Percentiles rank a stretch among this genome's conserved stretches.
Evolutionary conservation across 2,888 invertebrate genomes (phyloP).

Genomic region (Mactromeris polynyma): DNA sequence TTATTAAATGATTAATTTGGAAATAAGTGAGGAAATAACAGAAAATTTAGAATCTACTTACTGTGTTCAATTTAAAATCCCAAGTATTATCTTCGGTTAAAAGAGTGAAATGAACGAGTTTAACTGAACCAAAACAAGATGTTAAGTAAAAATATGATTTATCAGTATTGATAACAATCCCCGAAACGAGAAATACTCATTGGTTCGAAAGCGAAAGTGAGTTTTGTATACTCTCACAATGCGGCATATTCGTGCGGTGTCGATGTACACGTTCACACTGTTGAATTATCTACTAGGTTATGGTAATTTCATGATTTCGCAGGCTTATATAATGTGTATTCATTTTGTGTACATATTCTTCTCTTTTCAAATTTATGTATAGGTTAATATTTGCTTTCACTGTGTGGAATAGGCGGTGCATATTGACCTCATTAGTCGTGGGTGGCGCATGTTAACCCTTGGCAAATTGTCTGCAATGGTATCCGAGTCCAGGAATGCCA

Average conservation of each 20-base stretch:
- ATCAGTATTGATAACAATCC: neutral
- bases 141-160: neutral
- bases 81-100: neutral
- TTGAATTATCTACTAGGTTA: slow-evolving; percentile 89
- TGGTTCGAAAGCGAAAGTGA: neutral
- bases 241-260: slow-evolving; percentile 16
- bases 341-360: no score
- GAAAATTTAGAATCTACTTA: neutral
- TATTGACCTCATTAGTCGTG: no score
- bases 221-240: slow-evolving; percentile 10
- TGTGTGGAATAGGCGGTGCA: no score
- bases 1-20: no score
- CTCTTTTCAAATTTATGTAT: no score
- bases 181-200: neutral
- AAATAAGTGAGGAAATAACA: no score
- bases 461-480: no score
- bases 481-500: no score
- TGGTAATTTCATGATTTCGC: slow-evolving; percentile 88
- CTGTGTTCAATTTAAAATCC: neutral
- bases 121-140: neutral
- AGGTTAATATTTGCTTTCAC: no score
- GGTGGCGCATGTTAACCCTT: no score
- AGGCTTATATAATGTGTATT: no score
- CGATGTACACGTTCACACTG: neutral
- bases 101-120: neutral